Evolutionary conservation across 2,113 vertebrate species (phyloP).

Genomic region (Actinemys pallida): DNA sequence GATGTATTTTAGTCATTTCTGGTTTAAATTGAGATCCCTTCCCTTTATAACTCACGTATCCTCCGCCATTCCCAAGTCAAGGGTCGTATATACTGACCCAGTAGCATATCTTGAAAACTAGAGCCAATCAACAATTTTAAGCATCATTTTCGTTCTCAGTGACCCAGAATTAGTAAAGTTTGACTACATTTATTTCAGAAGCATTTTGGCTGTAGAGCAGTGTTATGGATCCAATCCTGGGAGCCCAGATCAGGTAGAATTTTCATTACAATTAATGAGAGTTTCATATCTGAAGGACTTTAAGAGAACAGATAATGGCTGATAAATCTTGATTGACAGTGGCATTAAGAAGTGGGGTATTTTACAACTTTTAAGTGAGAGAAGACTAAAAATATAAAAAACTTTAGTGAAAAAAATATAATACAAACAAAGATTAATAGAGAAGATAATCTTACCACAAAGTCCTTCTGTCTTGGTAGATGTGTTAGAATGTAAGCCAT

Average conservation of each 20-base stretch:
- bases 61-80: no score
- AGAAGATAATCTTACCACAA: slow-evolving; percentile 86
- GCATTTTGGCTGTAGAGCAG: no score
- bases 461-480: slow-evolving; percentile 89
- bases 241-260: not conserved
- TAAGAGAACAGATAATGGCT: not conserved
- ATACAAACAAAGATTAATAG: not conserved
- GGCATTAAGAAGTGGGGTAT: not conserved
- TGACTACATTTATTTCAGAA: no score
- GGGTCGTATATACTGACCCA: no score
- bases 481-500: slow-evolving; percentile 81
- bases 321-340: not conserved
- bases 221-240: not conserved
- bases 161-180: no score
- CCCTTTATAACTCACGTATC: no score
- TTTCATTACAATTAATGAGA: not conserved
- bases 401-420: not conserved
- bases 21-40: no score
- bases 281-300: not conserved
- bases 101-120: no score
- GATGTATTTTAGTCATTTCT: no score
- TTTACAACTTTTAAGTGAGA: not conserved
- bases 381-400: not conserved
- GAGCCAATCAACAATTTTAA: no score
- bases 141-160: no score